Evolutionary conservation across 2,797 vertebrate species (phyloP), one percentile per base, ranked within the genome.

Genomic region (Danio tinwini): DNA sequence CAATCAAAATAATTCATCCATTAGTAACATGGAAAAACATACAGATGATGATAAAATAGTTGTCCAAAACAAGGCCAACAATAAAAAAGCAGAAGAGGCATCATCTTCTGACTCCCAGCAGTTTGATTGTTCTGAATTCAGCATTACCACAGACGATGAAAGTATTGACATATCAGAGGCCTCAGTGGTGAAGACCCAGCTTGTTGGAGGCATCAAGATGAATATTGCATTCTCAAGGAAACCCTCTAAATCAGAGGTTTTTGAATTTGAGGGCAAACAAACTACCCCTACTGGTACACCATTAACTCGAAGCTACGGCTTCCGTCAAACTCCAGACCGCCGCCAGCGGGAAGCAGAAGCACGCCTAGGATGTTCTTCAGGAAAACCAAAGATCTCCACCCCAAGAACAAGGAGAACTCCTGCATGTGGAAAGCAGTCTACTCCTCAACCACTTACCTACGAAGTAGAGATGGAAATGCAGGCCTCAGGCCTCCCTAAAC

Each of bases 381-480:
- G 86, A 0, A 67, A 68, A 0, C 79, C 89, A 14, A 85, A 71
- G 16, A 88, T 91, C 69, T 91, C 92, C 0, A 87, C 92, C n/a
- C 91, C 94, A 0, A 84, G 89, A 78, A 81, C 86, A 10, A 83
- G 81, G 0, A 58, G 84, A n/a, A 84, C 76, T 21, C 67, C 19
- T 3, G 58, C 68, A 58, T 87, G 61, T 11, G 70, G 3, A 19
- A 84, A 85, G 47, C 82, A 65, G 5, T 6, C 0, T 0, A 40
- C n/a, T n/a, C 79, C 82, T 1, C 88, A 85, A 42, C 61, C 91
- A 0, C 89, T 90, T 0, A 92, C 92, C 0, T 98, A 98, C 0
- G 92, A 97, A 65, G 95, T 98, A 1, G 95, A 98, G 80, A 88
- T 98, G 76, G 94, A 98, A 85, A 95, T 98, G 95, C 96, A 94